These are phyloP conservation scores for Hyla sarda DNA, from an alignment of 2,113 vertebrate genomes.

Conservation along the genomic window DNA sequence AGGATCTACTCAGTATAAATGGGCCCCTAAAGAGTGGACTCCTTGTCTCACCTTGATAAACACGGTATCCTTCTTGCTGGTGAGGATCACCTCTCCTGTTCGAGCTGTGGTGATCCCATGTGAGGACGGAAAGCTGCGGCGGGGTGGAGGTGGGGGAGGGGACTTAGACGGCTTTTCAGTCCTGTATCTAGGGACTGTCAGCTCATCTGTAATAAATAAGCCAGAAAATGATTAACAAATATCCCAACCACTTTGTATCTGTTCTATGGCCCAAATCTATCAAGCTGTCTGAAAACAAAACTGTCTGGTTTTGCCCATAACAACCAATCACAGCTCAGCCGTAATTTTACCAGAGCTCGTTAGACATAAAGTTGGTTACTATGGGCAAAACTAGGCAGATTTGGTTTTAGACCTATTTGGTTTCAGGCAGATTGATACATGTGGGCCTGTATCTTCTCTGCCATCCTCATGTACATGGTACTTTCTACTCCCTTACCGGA, in stretches of 20 bases:
- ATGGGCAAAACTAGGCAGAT: no score
- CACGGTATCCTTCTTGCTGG: slow-evolving; percentile 83
- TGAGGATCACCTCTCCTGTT: slow-evolving; percentile 90
- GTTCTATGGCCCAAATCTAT: no score
- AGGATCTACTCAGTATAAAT: no score
- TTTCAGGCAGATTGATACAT: no score
- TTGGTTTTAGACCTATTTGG: no score
- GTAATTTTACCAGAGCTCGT: no score
- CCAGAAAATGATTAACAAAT: neutral
- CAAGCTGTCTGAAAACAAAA: no score
- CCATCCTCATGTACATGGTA: neutral
- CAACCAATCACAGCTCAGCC: no score
- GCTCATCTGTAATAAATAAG: slow-evolving; percentile 77
- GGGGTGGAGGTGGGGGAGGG: slow-evolving; percentile 89
- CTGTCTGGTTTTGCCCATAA: no score
- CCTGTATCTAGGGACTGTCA: slow-evolving; percentile 90
- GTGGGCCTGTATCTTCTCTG: neutral
- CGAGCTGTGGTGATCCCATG: slow-evolving; percentile 89
- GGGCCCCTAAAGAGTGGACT: neutral
- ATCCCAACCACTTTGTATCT: neutral
- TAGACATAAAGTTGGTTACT: no score
- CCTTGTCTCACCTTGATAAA: slow-evolving; percentile 73
- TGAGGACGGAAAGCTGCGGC: slow-evolving; percentile 93
- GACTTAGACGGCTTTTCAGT: slow-evolving; percentile 98
- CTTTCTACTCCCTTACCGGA: slow-evolving; percentile 75